These are phyloP conservation scores for Perodicticus potto DNA, from an alignment of 2,797 vertebrate genomes.

Conservation along the genomic window DNA sequence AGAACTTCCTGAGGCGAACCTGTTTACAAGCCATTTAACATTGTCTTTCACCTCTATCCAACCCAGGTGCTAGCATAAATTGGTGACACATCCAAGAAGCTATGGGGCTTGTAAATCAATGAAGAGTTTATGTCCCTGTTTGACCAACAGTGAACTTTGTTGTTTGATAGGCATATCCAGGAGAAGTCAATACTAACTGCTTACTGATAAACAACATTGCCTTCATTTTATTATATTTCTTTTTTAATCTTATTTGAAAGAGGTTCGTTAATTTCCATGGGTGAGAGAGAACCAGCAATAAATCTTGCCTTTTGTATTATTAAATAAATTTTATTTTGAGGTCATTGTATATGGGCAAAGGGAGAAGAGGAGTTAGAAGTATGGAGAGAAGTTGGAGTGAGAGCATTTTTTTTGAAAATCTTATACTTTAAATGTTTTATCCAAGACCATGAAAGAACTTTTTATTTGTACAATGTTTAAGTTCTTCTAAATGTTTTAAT, in stretches of 20 bases:
- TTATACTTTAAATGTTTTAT: conserved; percentile 39
- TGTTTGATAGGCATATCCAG: conserved; percentile 10
- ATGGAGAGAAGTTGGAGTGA: background rate
- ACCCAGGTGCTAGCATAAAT: background rate
- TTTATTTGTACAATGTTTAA: background rate
- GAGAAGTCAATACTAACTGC: background rate
- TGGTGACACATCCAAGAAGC: conserved; percentile 37
- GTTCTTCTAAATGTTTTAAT: conserved; percentile 39
- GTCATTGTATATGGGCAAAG: conserved; percentile 14
- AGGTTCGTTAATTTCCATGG: conserved; percentile 20
- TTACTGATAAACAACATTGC: background rate
- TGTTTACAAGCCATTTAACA: conserved; percentile 39
- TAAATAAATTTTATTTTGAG: conserved; percentile 50
- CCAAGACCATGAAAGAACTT: background rate
- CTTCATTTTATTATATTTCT: conserved; percentile 36
- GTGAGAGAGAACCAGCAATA: conserved; percentile 34
- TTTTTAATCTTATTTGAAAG: conserved; percentile 44
- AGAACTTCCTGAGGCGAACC: background rate
- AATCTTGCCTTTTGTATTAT: conserved; percentile 25
- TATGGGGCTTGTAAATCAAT: background rate
- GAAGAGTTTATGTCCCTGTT: conserved; percentile 31
- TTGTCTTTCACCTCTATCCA: conserved; percentile 49
- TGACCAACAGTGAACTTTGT: conserved; percentile 48
- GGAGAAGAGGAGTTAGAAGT: background rate
- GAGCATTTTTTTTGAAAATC: background rate